Evolutionary conservation across 2,113 vertebrate genomes (phyloP).

Genomic region (human (Homo sapiens)): GRCh38 chr1:205220501-205221000

Average conservation of each 20-base stretch:
- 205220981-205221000: too few species aligned
- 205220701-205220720: conserved; percentile 13
- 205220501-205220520: conserved; percentile 42
- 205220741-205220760: conserved; percentile 58
- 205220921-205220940: too few species aligned
- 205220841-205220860: neutral
- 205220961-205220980: too few species aligned
- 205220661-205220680: conserved; percentile 43
- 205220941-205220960: too few species aligned
- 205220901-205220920: too few species aligned
- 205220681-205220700: conserved; percentile 31
- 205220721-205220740: conserved; percentile 69
- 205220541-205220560: neutral
- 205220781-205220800: neutral
- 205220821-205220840: neutral
- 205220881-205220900: neutral
- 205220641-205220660: neutral
- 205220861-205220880: neutral
- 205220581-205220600: conserved; percentile 47
- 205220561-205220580: conserved; percentile 38
- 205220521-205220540: conserved; percentile 7
- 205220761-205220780: conserved; percentile 28
- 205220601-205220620: conserved; percentile 38
- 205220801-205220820: neutral
- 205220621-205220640: conserved; percentile 38